Evolutionary conservation across 2,113 vertebrate species (phyloP).

Genomic region (Pterocles burchelli): DNA sequence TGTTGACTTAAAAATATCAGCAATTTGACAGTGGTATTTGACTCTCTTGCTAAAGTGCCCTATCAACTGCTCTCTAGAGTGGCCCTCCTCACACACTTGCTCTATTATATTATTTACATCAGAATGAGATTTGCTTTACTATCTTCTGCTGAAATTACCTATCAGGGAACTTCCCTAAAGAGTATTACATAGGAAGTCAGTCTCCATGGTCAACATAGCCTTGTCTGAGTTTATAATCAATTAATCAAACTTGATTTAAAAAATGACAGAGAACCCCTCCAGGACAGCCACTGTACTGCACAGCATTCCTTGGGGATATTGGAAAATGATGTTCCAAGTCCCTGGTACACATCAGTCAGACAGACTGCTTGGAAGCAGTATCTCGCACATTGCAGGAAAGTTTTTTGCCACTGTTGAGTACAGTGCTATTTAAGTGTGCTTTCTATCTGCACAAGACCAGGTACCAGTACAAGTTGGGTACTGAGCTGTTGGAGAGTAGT

Average conservation of each 20-base stretch:
- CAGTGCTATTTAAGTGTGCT: background rate
- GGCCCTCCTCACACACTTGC: background rate
- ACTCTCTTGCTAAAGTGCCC: background rate
- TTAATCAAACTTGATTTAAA: slow-evolving; percentile 26
- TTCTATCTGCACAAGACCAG: background rate
- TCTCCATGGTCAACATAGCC: background rate
- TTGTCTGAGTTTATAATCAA: background rate
- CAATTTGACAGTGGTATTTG: background rate
- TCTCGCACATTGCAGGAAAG: background rate
- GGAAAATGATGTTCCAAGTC: background rate
- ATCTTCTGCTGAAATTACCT: background rate
- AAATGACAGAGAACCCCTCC: background rate
- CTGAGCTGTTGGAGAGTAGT: too few species aligned
- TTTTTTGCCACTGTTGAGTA: background rate
- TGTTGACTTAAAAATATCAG: background rate
- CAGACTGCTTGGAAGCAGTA: background rate
- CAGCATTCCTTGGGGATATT: background rate
- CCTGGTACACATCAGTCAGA: background rate
- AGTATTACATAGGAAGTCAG: background rate
- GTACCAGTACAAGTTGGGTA: too few species aligned
- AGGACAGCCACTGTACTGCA: background rate
- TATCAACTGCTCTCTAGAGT: background rate
- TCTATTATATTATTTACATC: background rate
- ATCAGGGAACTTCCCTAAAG: background rate
- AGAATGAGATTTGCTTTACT: background rate